A percentile compares a stretch with the other conserved stretches of the same genome.
phyloP scores from a whole-genome alignment of 2,888 invertebrate genomes.

The Chymomyza procnemis region DNA sequence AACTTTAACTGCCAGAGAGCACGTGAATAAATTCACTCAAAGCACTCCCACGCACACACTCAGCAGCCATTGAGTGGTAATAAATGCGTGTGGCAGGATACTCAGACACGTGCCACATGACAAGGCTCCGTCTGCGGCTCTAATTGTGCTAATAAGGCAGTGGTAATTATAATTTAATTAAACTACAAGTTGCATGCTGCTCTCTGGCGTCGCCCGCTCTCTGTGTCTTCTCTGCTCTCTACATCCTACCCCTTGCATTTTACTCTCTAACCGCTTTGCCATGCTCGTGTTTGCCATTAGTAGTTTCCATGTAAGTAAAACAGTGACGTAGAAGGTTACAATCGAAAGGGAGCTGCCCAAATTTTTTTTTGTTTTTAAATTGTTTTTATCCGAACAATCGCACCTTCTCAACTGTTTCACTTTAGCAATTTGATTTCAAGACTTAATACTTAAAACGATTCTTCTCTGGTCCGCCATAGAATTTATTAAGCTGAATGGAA shows the following conservation, averaged over 20 bases:
- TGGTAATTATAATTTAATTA: conserved; percentile 72
- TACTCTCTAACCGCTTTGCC: background rate
- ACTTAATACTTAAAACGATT: no score
- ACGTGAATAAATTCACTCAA: background rate
- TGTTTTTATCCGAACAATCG: no score
- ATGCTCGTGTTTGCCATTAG: conserved; percentile 55
- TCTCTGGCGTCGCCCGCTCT: background rate
- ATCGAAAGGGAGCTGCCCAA: background rate
- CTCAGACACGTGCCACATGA: background rate
- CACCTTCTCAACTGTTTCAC: no score
- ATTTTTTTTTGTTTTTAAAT: no score
- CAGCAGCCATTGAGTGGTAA: background rate
- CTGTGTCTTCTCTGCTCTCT: no score
- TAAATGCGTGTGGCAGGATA: background rate
- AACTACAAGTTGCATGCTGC: conserved; percentile 32
- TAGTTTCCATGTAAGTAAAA: conserved; percentile 53
- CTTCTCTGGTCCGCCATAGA: no score
- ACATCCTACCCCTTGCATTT: background rate
- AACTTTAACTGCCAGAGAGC: background rate
- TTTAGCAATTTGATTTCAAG: no score
- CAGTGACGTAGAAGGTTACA: background rate
- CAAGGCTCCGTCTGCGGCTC: conserved; percentile 29
- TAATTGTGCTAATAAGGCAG: conserved; percentile 64
- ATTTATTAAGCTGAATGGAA: no score
- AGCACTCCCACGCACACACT: background rate